Percentiles rank a stretch among this genome's conserved stretches.
Conservation (phyloP, 2,113 vertebrate genomes). For the Empidonax traillii region DNA sequence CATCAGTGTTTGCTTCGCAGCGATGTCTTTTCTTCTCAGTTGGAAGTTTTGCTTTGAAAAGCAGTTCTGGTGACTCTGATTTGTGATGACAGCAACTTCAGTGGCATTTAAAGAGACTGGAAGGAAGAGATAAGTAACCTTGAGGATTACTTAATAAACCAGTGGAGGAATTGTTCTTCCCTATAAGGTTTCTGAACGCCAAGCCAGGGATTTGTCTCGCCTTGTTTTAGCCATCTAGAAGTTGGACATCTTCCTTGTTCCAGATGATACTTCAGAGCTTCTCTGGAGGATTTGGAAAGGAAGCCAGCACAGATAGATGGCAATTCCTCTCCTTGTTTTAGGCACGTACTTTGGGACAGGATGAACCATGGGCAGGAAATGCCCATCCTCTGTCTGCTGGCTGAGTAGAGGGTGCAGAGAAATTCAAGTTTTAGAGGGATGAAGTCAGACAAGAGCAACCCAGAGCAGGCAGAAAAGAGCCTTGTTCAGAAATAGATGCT, state of each 20-base stretch:
- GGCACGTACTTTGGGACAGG: not conserved
- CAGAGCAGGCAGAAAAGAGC: not conserved
- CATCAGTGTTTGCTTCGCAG: not conserved
- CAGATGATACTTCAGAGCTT: not conserved
- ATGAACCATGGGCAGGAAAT: not conserved
- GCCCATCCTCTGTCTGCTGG: not conserved
- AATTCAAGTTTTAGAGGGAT: not conserved
- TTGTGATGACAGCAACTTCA: constrained; percentile 24
- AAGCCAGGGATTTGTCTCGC: not conserved
- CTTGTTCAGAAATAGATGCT: not conserved
- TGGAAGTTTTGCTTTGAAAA: constrained; percentile 8
- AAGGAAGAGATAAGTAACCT: constrained; percentile 26
- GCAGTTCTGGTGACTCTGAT: constrained; percentile 36
- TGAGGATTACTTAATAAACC: constrained; percentile 16
- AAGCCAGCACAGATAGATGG: not conserved
- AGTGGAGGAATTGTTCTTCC: not conserved
- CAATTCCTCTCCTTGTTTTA: not conserved
- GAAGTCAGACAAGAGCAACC: not conserved
- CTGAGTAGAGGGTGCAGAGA: not conserved
- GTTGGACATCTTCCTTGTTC: not conserved
- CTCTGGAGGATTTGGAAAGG: not conserved
- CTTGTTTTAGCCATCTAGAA: not conserved
- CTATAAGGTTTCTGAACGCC: not conserved
- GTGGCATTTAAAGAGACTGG: constrained; percentile 30
- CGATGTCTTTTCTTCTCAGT: not conserved